Conservation (phyloP, 2,797 vertebrate species). For the Pachyuromys duprasi region DNA sequence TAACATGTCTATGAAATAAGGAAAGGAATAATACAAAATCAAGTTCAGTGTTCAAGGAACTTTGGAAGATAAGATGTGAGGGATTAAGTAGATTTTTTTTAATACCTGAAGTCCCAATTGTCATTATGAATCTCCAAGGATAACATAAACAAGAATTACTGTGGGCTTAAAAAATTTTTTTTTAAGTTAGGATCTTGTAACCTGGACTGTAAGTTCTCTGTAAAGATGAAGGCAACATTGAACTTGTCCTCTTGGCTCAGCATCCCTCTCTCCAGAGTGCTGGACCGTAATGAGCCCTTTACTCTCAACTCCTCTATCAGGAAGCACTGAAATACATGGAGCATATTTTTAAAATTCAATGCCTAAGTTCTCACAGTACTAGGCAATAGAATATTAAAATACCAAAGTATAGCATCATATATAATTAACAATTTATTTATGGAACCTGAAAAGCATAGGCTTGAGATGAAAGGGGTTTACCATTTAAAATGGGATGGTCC, state of each 20-base stretch:
- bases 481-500: not conserved
- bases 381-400: constrained; percentile 25
- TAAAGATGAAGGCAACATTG: not conserved
- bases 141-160: not conserved
- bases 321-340: not conserved
- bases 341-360: not conserved
- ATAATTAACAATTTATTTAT: not conserved
- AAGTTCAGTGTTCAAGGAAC: not conserved
- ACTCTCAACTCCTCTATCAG: not conserved
- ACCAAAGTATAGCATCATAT: not conserved
- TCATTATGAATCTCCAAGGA: constrained; percentile 13
- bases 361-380: not conserved
- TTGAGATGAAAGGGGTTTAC: not conserved
- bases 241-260: not conserved
- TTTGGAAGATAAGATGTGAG: not conserved
- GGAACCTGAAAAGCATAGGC: constrained; percentile 10
- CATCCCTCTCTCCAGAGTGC: not conserved
- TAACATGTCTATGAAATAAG: not conserved
- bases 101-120: constrained; percentile 8
- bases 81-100: not conserved
- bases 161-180: not conserved
- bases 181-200: not conserved
- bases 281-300: not conserved
- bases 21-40: constrained; percentile 20
- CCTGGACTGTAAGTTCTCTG: not conserved